phyloP scores from a whole-genome alignment of 2,888 invertebrate species.

The Caenorhabditis doughertyi region DNA sequence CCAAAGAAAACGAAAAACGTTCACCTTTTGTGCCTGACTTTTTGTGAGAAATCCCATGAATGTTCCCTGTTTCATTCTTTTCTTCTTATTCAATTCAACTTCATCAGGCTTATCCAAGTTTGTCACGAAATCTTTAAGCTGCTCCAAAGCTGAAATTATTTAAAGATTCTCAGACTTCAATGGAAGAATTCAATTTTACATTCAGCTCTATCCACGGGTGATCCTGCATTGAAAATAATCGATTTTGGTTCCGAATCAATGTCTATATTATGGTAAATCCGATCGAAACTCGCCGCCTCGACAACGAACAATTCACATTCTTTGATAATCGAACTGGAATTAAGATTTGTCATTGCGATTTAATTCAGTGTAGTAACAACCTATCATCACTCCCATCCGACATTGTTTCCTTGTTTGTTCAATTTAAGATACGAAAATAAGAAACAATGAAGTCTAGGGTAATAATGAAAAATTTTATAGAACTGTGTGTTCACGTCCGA shows the following conservation, averaged over 20 bases:
- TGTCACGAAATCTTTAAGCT: conserved; percentile 11
- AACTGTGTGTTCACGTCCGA: no score
- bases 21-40: conserved; percentile 20
- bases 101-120: conserved; percentile 1
- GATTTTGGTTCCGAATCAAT: conserved; percentile 5
- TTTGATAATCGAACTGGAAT: conserved; percentile 11
- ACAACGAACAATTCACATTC: conserved; percentile 23
- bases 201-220: conserved; percentile 20
- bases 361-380: not conserved
- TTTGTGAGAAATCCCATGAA: conserved; percentile 40
- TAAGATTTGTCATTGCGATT: not conserved
- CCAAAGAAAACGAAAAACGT: not conserved
- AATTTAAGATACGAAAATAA: conserved; percentile 1
- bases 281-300: conserved; percentile 10
- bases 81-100: not conserved
- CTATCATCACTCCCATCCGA: conserved; percentile 16
- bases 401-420: conserved; percentile 15
- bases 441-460: conserved; percentile 2
- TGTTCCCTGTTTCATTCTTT: conserved; percentile 16
- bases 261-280: not conserved
- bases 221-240: conserved; percentile 18
- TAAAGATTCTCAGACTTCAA: not conserved
- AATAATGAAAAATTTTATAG: no score
- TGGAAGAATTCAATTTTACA: not conserved
- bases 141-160: conserved; percentile 24